Evolutionary conservation across 2,797 vertebrate genomes (phyloP).

Genomic region (Nasua narica): DNA sequence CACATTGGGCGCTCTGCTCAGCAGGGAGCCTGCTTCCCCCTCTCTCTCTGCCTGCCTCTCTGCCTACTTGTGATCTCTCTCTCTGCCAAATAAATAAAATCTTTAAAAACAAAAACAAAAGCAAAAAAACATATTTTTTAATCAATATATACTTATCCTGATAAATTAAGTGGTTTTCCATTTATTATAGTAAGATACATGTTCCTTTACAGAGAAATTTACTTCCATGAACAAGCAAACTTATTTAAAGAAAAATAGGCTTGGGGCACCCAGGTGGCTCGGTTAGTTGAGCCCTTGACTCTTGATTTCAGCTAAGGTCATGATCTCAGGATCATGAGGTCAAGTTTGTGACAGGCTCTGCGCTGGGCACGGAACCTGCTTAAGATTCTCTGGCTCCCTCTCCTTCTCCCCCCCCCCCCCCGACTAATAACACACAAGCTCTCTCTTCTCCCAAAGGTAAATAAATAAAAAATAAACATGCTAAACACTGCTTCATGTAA

Average conservation of each 20-base stretch:
- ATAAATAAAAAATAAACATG: neutral
- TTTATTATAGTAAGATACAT: neutral
- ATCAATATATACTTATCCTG: neutral
- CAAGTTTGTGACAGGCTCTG: rapidly evolving
- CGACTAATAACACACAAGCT: neutral
- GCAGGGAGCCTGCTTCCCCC: no score
- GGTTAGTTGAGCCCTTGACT: neutral
- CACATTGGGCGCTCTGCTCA: no score
- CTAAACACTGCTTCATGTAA: neutral
- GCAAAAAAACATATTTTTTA: no score
- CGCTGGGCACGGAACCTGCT: neutral
- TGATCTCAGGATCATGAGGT: neutral
- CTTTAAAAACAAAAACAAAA: no score
- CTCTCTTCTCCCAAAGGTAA: neutral
- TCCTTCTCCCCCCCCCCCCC: neutral
- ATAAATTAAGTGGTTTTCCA: neutral
- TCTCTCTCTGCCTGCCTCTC: no score
- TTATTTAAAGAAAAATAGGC: neutral
- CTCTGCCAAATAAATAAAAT: no score
- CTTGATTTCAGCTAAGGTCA: neutral
- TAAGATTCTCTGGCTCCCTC: neutral
- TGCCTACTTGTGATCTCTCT: no score
- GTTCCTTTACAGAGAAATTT: neutral
- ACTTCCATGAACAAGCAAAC: neutral
- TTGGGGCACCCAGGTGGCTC: neutral